Base-by-base conservation (phyloP, 92 coral and sea anemone species). In the Zoanthus sansibaricus region DNA sequence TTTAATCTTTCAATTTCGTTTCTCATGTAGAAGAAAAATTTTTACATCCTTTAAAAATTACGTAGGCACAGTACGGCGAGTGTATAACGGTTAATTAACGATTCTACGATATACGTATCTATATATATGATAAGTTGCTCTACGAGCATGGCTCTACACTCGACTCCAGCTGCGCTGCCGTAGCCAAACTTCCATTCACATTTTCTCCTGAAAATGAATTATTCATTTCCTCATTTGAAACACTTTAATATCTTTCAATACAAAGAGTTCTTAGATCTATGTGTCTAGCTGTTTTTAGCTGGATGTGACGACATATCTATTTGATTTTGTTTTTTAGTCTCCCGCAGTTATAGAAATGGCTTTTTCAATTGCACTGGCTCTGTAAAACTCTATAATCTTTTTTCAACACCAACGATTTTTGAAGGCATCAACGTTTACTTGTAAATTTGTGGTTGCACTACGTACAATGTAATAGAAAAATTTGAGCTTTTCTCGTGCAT, bases 191-290 rank as follows among this genome's bases (percentile, higher is more conserved):
- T 30, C 61, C 56, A 31, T 31, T 4, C 32, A 20, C 20, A 48
- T 5, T 44, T 59, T 71, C 59, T 78, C 72, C 83, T 78, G 83
- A 58, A 37, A 78, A n/a, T 17, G 69, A 62, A n/a, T 62, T 5
- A 78, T 61, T 78, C 46, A 78, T 37, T 44, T 37, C 69, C 72
- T 37, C 78, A 37, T 15, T 58, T 78, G 46, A 42, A 61, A 78
- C 30, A 56, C 71, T 42, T 78, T 17, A 56, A 17, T 14, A 16
- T 18, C 71, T 59, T 16, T 46, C 59, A 37, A 37, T 37, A 37
- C 42, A 69, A 9, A 58, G 48, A 15, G 55, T 78, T 46, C 71
- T 6, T 61, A n/a, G 69, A 31, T 62, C n/a, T 16, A 62, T 17
- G n/a, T 16, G n/a, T 17, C 6, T 21, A 17, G 69, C 69, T 62